These are phyloP conservation scores for Littorina saxatilis DNA, from an alignment of 1,140 invertebrate genomes.

Conservation along the genomic window DNA sequence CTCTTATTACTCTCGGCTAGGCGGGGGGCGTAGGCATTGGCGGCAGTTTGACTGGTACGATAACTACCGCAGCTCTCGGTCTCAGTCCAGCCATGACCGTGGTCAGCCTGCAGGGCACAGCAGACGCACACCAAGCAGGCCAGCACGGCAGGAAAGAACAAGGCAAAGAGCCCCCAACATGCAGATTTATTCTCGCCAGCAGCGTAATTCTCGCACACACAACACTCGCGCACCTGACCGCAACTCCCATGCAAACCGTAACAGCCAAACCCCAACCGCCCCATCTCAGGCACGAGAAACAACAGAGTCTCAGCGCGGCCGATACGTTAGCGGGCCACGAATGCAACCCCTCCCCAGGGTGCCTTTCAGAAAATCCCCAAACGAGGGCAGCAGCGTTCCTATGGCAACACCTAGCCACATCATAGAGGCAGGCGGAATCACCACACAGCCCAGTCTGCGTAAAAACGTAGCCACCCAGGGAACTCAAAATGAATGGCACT, in stretches of 20 bases:
- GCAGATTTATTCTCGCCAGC: slow-evolving; percentile 12
- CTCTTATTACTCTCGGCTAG: slow-evolving; percentile 17
- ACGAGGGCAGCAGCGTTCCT: background rate
- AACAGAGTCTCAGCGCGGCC: background rate
- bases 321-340: slow-evolving; percentile 28
- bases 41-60: slow-evolving; percentile 36
- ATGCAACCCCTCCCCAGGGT: background rate
- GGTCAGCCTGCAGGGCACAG: background rate
- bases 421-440: background rate
- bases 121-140: background rate
- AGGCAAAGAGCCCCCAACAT: slow-evolving; percentile 2
- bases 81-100: background rate
- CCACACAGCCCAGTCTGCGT: background rate
- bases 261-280: background rate
- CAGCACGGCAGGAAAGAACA: background rate
- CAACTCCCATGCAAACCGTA: background rate
- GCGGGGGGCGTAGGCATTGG: background rate
- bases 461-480: background rate
- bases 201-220: background rate
- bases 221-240: background rate
- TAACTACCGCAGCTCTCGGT: background rate
- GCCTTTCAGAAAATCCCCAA: background rate
- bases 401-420: background rate
- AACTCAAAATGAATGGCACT: no score
- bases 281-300: slow-evolving; percentile 1